These are phyloP conservation scores for Hyphantria cunea DNA, from an alignment of 1,140 invertebrate genomes.

Conservation along the genomic window DNA sequence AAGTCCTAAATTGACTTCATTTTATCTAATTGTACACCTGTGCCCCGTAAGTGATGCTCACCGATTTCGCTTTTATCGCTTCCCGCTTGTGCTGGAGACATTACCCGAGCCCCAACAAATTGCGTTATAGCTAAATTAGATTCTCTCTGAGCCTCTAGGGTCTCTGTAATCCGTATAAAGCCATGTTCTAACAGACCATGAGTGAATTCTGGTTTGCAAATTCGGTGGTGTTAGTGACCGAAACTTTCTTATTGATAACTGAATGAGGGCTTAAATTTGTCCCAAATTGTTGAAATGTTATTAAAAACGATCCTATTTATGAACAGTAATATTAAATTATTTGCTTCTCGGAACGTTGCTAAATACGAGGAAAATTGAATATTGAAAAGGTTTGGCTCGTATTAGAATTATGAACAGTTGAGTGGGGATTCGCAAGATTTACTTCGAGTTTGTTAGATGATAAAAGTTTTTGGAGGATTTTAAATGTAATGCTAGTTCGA, in stretches of 20 bases:
- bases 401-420: too few species aligned
- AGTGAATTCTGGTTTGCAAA: conserved; percentile 28
- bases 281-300: conserved; percentile 1
- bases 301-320: too few species aligned
- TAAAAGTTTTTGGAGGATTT: too few species aligned
- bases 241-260: too few species aligned
- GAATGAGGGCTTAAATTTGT: too few species aligned
- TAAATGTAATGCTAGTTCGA: too few species aligned
- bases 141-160: conserved; percentile 44
- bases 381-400: too few species aligned
- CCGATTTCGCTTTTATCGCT: conserved; percentile 19
- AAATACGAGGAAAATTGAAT: too few species aligned
- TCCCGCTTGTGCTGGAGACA: conserved; percentile 30
- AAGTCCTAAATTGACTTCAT: conserved; percentile 6
- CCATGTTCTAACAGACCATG: conserved; percentile 30
- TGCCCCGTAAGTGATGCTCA: conserved; percentile 9
- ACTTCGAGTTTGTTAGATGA: too few species aligned
- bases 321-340: too few species aligned
- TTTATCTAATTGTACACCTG: conserved; percentile 16
- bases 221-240: conserved; percentile 10
- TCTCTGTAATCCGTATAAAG: conserved; percentile 50
- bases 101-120: conserved; percentile 43
- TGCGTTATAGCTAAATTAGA: conserved; percentile 57
- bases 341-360: too few species aligned
- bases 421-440: too few species aligned